These are phyloP conservation scores for Leucosticte australis DNA, from an alignment of 2,113 vertebrate species.

Conservation along the genomic window DNA sequence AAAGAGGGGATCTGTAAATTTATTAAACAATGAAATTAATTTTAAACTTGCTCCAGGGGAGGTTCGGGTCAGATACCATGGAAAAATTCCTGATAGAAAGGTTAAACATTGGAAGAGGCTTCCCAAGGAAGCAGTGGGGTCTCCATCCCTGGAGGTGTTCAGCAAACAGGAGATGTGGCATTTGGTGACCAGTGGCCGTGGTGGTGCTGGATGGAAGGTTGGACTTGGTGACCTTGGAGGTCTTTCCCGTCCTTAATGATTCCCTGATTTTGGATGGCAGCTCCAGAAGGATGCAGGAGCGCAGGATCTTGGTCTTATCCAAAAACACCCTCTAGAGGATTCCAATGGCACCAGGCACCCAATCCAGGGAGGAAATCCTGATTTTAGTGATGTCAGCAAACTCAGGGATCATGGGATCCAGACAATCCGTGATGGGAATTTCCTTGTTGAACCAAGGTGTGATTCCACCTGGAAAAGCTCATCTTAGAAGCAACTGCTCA, in stretches of 20 bases:
- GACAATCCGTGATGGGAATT: not conserved
- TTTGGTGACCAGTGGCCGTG: not conserved
- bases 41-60: not conserved
- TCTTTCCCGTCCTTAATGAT: not conserved
- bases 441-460: too few species aligned
- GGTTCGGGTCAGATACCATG: fast-evolving
- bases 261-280: not conserved
- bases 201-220: too few species aligned
- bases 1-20: not conserved
- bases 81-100: not conserved
- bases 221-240: not conserved
- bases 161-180: not conserved
- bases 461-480: not conserved
- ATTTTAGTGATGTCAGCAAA: not conserved
- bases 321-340: fast-evolving
- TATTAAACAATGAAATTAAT: not conserved
- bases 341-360: not conserved
- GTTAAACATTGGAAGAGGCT: not conserved
- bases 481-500: too few species aligned
- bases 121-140: not conserved
- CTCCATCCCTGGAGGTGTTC: not conserved
- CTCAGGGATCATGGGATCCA: fast-evolving
- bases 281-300: not conserved
- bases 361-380: not conserved
- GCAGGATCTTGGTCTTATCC: not conserved